Base-by-base conservation (phyloP, 2,113 vertebrate genomes). In the Nerophis ophidion region DNA sequence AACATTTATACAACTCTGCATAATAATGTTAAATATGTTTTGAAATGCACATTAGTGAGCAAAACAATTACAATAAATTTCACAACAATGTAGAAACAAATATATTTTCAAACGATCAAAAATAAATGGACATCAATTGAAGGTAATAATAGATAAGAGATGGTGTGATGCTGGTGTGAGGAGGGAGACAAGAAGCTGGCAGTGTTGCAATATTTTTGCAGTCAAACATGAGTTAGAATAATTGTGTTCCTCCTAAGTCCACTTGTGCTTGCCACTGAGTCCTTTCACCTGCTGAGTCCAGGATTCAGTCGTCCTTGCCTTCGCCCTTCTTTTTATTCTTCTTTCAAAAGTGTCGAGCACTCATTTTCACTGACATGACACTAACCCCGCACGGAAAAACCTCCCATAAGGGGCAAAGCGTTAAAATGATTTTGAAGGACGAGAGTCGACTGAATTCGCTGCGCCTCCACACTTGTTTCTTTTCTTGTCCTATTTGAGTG, bases 401-500 rank as follows among this genome's bases (percentile, higher is more conserved):
- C 26, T 4, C 26, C 26, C 3, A 45, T 73, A 68, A 60, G 50
- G 44, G 65, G 52, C 40, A 44, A 70, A 63, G 33, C 63, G 13
- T 64, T 45, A 26, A 26, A 49, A 80, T 75, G 67, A 50, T 5
- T 53, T 49, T 65, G 52, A 76, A 77, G 72, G 64, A 75, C 74
- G 54, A 48, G 16, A 48, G 60, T 47, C 9, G 42, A 65, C 68
- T 70, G 64, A 57, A 77, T 72, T 84, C 83, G 66, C 68, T 55
- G 19, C 84, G 83, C 87, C 81, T 86, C 74, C 92, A 93, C 93
- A 92, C 94, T 93, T 13, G 13, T 8, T 12, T 12, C 4, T 17
- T 40, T 56, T 56, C 94, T 93, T 94, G 91, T 92, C 92, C 92
- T 93, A 91, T 95, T 95, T 94, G 87, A 93, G 90, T 93, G 77